Conservation (phyloP, 2,797 vertebrate genomes). For the Siniperca undulata region DNA sequence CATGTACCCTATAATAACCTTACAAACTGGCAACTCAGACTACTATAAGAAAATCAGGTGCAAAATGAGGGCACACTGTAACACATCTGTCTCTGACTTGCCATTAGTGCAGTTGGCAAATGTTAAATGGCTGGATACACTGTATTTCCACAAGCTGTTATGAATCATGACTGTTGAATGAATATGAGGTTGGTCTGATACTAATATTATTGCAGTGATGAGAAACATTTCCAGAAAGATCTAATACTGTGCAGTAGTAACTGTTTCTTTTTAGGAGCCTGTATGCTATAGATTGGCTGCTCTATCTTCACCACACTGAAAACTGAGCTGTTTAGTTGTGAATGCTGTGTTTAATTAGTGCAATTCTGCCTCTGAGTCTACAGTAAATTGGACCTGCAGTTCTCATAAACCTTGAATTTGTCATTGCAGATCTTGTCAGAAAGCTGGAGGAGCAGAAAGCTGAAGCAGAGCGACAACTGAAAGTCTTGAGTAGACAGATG, state of each 20-base stretch:
- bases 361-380: background rate
- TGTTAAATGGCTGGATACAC: background rate
- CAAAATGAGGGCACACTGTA: conserved; percentile 7
- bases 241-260: background rate
- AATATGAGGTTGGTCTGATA: conserved; percentile 3
- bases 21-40: background rate
- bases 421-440: conserved; percentile 88
- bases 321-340: background rate
- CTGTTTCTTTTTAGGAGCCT: background rate
- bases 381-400: background rate
- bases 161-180: background rate
- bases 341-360: conserved; percentile 5
- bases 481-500: conserved; percentile 90
- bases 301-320: background rate
- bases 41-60: conserved; percentile 2
- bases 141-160: conserved; percentile 21
- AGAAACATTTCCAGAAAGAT: conserved; percentile 9
- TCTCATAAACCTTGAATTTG: conserved; percentile 46
- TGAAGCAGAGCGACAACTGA: conserved; percentile 93
- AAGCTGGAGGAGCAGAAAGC: conserved; percentile 93
- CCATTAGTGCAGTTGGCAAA: conserved; percentile 8
- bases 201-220: background rate
- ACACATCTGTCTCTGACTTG: conserved; percentile 24
- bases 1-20: background rate
- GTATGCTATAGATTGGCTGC: background rate